Evolutionary conservation across 1,140 invertebrate species (phyloP).

Genomic region (Thaumetopoea pityocampa): DNA sequence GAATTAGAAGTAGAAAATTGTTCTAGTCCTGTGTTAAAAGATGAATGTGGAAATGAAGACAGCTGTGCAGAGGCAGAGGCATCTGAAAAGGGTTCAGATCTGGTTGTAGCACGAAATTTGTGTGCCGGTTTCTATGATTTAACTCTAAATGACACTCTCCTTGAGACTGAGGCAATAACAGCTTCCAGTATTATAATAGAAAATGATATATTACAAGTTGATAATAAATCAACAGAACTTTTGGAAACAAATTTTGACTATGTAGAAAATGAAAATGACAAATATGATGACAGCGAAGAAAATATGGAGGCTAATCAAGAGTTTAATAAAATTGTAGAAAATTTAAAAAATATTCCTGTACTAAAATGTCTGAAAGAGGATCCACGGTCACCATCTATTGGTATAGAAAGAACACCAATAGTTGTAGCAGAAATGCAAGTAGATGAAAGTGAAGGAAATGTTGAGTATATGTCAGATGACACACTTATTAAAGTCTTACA

Average conservation of each 20-base stretch:
- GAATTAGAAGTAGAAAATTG: conserved; percentile 30
- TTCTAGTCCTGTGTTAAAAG: conserved; percentile 45
- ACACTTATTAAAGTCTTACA: conserved; percentile 58
- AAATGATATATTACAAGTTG: conserved; percentile 38
- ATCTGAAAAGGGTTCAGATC: conserved; percentile 36
- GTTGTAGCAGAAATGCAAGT: conserved; percentile 43
- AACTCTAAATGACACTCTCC: conserved; percentile 49
- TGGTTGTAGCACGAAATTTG: conserved; percentile 57
- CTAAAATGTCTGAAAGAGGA: conserved; percentile 56
- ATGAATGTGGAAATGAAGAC: conserved; percentile 37
- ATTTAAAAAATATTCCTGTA: conserved; percentile 40
- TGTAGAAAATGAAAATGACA: conserved; percentile 46
- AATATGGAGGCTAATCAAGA: conserved; percentile 17
- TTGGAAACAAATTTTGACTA: conserved; percentile 74
- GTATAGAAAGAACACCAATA: conserved; percentile 71
- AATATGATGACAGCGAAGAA: conserved; percentile 41
- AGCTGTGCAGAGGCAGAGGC: conserved; percentile 34
- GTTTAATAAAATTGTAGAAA: conserved; percentile 17
- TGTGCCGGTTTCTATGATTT: conserved; percentile 56
- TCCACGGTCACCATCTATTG: conserved; percentile 66
- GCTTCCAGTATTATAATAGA: conserved; percentile 61
- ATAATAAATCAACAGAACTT: conserved; percentile 38
- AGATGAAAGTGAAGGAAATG: conserved; percentile 41
- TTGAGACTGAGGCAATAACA: conserved; percentile 54
- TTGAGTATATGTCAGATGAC: conserved; percentile 69